These are phyloP conservation scores for Potamilus streckersoni DNA, from an alignment of 1,140 invertebrate species.

Conservation along the genomic window DNA sequence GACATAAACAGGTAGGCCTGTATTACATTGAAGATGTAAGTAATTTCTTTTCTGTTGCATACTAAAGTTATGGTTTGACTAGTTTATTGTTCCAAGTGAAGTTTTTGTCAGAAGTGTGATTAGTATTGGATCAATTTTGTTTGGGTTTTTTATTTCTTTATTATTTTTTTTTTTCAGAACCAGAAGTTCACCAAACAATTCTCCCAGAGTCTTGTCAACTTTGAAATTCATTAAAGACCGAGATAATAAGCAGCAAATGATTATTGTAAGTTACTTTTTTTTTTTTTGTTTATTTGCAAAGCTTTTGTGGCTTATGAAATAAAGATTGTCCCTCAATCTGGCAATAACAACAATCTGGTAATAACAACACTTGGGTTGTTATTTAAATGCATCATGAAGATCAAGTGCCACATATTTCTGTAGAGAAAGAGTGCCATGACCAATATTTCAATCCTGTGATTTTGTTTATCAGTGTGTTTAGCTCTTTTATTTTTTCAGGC, in stretches of 20 bases:
- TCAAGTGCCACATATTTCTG: neutral
- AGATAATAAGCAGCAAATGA: conserved; percentile 38
- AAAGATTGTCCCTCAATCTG: neutral
- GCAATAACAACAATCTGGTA: too few relatives aligned
- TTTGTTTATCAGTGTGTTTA: neutral
- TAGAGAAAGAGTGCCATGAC: neutral
- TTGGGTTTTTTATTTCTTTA: too few relatives aligned
- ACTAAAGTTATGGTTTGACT: too few relatives aligned
- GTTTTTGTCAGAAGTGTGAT: too few relatives aligned
- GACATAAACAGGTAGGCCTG: too few relatives aligned
- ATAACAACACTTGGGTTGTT: conserved; percentile 8
- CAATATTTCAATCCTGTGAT: neutral
- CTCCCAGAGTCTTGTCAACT: conserved; percentile 13
- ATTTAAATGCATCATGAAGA: neutral
- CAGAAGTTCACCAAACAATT: neutral
- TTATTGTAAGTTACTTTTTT: conserved; percentile 32
- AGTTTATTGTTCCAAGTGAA: too few relatives aligned
- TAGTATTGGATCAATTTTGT: too few relatives aligned
- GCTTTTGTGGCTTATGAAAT: neutral
- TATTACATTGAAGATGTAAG: too few relatives aligned
- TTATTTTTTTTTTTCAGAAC: too few relatives aligned
- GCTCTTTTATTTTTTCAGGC: too few relatives aligned
- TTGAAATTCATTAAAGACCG: conserved; percentile 54
- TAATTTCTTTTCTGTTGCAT: too few relatives aligned
- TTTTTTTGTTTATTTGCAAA: neutral